A percentile compares a stretch with the other conserved stretches of the same genome.
Evolutionary conservation across 2,113 vertebrate genomes (phyloP).

Genomic region (Ophiodon elongatus): DNA sequence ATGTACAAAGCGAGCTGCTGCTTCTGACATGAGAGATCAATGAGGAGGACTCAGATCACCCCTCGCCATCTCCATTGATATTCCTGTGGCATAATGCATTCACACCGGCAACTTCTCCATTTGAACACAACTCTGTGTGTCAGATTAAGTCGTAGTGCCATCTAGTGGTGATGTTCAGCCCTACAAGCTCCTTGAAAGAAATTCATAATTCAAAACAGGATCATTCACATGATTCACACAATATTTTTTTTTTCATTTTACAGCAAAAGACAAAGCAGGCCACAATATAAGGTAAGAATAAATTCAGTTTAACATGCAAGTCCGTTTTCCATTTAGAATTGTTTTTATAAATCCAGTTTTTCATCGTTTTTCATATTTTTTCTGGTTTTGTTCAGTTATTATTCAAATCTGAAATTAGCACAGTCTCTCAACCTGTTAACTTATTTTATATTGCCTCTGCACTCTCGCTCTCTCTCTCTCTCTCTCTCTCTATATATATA

Average conservation of each 20-base stretch:
- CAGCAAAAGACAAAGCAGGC: constrained; percentile 34
- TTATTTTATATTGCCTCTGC: background rate
- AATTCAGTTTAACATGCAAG: background rate
- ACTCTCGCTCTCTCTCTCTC: background rate
- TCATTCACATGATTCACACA: background rate
- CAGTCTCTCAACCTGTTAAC: background rate
- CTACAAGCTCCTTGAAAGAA: background rate
- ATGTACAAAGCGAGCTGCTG: constrained; percentile 39
- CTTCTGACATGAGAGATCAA: constrained; percentile 59
- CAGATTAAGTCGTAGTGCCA: constrained; percentile 48
- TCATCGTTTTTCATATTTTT: background rate
- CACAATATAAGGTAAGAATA: constrained; percentile 45
- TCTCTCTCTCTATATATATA: background rate
- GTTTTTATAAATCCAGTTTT: background rate
- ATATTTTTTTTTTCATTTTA: constrained; percentile 21
- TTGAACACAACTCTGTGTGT: background rate
- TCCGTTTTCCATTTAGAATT: background rate
- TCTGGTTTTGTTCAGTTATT: background rate
- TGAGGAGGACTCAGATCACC: constrained; percentile 48
- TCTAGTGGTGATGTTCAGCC: constrained; percentile 39
- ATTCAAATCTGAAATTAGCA: background rate
- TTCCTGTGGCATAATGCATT: constrained; percentile 20
- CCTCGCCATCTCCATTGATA: constrained; percentile 17
- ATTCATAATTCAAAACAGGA: background rate
- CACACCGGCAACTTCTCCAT: constrained; percentile 7